Conservation (phyloP, 2,113 vertebrate genomes). For the Nipponia nippon region DNA sequence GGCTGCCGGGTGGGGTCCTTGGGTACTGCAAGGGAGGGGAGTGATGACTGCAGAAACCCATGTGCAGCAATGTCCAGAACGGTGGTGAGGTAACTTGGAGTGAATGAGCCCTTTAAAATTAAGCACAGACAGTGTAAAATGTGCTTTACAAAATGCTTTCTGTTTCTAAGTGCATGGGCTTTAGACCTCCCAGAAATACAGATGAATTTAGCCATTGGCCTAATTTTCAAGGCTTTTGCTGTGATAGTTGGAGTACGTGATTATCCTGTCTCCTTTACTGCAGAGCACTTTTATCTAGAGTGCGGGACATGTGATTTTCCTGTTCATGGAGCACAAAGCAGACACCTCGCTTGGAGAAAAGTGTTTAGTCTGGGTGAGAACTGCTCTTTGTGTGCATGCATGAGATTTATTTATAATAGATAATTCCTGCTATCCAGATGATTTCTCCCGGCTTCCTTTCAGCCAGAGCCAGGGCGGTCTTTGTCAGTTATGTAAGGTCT, state of each 20-base stretch:
- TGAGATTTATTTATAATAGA: constrained; percentile 38
- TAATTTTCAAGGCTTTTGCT: constrained; percentile 4
- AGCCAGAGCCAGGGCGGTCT: background rate
- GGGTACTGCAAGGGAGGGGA: background rate
- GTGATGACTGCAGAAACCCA: background rate
- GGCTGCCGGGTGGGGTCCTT: background rate
- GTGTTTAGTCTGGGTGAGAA: constrained; percentile 61
- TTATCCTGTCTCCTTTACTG: background rate
- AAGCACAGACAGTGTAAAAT: background rate
- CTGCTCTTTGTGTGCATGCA: background rate
- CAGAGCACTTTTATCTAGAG: constrained; percentile 5
- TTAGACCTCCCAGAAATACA: background rate
- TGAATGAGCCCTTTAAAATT: constrained; percentile 1
- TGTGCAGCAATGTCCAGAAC: background rate
- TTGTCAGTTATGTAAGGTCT: constrained; percentile 18
- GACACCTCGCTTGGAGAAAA: constrained; percentile 41
- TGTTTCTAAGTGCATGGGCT: background rate
- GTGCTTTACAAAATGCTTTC: background rate
- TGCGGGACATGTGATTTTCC: background rate
- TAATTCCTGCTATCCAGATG: constrained; percentile 45
- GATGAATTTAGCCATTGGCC: background rate
- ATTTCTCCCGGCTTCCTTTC: constrained; percentile 35
- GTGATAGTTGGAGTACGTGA: background rate
- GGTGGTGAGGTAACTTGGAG: background rate
- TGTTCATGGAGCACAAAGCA: constrained; percentile 36